Evolutionary conservation across 1,140 invertebrate species (phyloP).

Genomic region (Temnothorax longispinosus): DNA sequence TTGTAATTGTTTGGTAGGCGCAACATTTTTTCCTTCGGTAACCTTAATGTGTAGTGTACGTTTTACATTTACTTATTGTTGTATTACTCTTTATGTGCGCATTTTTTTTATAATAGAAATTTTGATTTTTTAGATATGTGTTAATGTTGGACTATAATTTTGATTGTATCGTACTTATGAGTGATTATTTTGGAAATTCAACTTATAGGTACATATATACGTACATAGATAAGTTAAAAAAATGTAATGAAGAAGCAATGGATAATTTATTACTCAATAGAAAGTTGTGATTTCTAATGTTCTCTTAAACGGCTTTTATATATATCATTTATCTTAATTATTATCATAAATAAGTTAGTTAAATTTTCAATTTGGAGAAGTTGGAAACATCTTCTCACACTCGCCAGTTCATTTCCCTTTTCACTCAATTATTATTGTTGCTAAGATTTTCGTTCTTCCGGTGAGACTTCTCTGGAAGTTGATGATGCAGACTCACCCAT

Average conservation of each 20-base stretch:
- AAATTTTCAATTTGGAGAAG: constrained; percentile 28
- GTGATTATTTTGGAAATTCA: not conserved
- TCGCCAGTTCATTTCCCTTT: not conserved
- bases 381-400: not conserved
- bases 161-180: not conserved
- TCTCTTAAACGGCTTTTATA: not conserved
- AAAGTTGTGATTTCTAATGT: not conserved
- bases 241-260: not conserved
- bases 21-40: not conserved
- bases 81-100: not conserved
- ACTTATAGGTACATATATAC: no score
- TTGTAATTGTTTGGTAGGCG: not conserved
- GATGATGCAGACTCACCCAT: not conserved
- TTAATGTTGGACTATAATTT: not conserved
- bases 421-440: constrained; percentile 20
- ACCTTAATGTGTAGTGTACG: not conserved
- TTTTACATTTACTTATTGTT: not conserved
- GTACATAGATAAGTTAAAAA: not conserved
- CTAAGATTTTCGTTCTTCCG: not conserved
- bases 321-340: constrained; percentile 29
- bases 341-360: constrained; percentile 16
- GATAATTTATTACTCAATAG: not conserved
- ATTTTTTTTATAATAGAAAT: not conserved
- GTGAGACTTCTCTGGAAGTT: constrained; percentile 11
- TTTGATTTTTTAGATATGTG: not conserved